phyloP scores from a whole-genome alignment of 2,113 vertebrate genomes.

The Trichechus manatus region DNA sequence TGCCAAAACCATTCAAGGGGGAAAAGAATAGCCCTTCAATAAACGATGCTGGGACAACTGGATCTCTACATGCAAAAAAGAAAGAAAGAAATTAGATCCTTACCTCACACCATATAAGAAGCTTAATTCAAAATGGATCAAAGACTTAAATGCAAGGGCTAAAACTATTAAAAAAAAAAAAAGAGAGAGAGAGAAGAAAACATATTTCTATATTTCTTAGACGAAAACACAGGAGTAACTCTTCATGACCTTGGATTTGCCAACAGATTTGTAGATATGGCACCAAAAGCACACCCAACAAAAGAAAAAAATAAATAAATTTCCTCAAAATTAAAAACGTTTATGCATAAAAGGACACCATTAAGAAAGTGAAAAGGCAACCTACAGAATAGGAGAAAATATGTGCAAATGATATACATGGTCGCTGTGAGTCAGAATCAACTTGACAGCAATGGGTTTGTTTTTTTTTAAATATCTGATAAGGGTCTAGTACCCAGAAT shows the following conservation, averaged over 20 bases:
- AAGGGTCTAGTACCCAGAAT: background rate
- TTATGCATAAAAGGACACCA: background rate
- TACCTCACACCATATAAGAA: background rate
- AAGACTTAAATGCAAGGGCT: background rate
- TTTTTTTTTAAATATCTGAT: too few relatives aligned
- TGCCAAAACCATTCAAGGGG: background rate
- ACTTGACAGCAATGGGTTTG: too few relatives aligned
- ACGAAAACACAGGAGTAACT: background rate
- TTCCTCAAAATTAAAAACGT: background rate
- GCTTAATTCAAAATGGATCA: background rate
- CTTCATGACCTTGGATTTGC: background rate
- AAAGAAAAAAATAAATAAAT: background rate
- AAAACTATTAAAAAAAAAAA: background rate
- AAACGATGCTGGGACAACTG: background rate
- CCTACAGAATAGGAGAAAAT: background rate
- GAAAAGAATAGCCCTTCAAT: background rate
- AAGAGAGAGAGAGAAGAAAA: background rate
- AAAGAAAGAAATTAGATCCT: background rate
- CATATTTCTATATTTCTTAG: background rate
- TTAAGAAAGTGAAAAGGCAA: background rate
- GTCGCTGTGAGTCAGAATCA: background rate
- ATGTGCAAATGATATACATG: background rate
- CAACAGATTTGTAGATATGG: background rate
- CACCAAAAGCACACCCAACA: background rate
- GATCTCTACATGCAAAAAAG: background rate